phyloP scores from a whole-genome alignment of 2,797 vertebrate species.

The Dromococcyx pavoninus region DNA sequence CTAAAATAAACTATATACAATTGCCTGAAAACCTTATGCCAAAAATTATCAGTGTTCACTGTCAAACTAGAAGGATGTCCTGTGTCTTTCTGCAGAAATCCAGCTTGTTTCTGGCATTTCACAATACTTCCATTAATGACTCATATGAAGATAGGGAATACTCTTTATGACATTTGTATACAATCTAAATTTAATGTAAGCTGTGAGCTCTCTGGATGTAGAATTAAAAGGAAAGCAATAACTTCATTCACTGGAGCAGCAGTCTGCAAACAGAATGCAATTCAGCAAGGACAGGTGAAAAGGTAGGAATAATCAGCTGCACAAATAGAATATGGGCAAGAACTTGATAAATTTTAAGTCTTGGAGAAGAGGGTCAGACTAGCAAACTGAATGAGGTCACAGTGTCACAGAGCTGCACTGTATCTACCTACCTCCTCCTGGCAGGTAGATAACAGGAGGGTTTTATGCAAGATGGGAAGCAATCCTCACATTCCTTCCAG shows the following conservation, averaged over 20 bases:
- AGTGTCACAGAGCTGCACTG: neutral
- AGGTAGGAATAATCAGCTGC: neutral
- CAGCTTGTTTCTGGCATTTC: neutral
- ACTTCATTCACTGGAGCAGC: neutral
- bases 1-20: neutral
- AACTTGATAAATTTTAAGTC: neutral
- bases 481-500: neutral
- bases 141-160: neutral
- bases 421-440: neutral
- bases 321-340: neutral
- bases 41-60: neutral
- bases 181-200: neutral
- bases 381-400: neutral
- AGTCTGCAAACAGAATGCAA: neutral
- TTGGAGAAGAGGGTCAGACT: neutral
- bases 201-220: neutral
- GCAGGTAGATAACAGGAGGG: neutral
- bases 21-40: neutral
- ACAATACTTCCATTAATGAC: neutral
- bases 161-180: neutral
- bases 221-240: neutral
- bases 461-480: neutral
- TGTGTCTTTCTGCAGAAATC: constrained; percentile 15
- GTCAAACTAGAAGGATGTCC: neutral
- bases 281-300: neutral